Conservation (phyloP, 2,797 vertebrate species). For the Enteromius mattozi region DNA sequence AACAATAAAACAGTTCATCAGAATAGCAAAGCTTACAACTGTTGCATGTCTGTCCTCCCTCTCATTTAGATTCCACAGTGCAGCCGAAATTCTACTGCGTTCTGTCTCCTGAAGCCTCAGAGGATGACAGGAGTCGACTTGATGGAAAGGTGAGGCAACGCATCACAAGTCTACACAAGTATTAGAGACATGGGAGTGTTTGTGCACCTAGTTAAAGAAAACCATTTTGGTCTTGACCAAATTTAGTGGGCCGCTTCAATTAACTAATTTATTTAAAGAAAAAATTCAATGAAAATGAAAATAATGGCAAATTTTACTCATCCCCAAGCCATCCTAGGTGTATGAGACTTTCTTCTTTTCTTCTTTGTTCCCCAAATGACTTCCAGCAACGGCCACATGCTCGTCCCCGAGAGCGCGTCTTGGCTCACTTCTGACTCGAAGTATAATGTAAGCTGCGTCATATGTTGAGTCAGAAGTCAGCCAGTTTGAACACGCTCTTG, state of each 20-base stretch:
- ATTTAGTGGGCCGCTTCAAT: background rate
- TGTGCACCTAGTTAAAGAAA: background rate
- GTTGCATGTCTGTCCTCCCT: background rate
- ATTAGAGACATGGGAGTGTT: background rate
- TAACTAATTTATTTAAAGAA: background rate
- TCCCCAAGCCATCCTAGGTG: too few relatives aligned
- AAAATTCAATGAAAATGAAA: too few relatives aligned
- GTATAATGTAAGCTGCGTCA: too few relatives aligned
- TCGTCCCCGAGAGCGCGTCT: too few relatives aligned
- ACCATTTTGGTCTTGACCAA: background rate
- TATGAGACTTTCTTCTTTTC: too few relatives aligned
- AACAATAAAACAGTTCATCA: background rate
- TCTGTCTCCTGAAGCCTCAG: slow-evolving; percentile 92
- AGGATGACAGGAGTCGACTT: slow-evolving; percentile 91
- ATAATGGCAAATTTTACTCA: too few relatives aligned
- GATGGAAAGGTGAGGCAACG: slow-evolving; percentile 82
- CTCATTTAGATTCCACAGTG: slow-evolving; percentile 80
- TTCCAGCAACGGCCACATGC: too few relatives aligned
- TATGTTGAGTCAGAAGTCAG: too few relatives aligned
- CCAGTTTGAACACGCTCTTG: too few relatives aligned
- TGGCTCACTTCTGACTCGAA: too few relatives aligned
- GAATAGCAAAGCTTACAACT: background rate
- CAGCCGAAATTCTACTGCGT: slow-evolving; percentile 97
- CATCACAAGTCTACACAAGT: background rate
- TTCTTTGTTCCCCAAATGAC: too few relatives aligned